These are phyloP conservation scores for Protodeltote pygarga DNA, from an alignment of 2,888 invertebrate genomes.

Conservation along the genomic window DNA sequence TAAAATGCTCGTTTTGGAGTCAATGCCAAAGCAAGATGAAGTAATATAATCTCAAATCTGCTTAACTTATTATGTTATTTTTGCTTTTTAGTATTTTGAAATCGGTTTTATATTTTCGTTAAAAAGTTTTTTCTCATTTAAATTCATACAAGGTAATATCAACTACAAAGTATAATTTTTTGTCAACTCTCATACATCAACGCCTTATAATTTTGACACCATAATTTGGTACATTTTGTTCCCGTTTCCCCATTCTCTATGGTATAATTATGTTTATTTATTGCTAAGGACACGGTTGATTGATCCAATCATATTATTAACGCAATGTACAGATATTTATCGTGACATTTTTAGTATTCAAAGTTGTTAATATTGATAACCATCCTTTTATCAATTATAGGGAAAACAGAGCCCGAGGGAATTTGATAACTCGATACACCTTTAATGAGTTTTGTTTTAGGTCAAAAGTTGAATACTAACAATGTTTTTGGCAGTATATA, in stretches of 20 bases:
- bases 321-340: conserved; percentile 22
- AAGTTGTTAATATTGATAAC: conserved; percentile 11
- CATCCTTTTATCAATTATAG: conserved; percentile 10
- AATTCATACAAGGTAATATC: no score
- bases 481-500: neutral
- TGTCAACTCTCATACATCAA: neutral
- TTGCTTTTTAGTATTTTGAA: no score
- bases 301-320: conserved; percentile 27
- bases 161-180: no score
- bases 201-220: conserved; percentile 1
- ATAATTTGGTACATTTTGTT: conserved; percentile 23
- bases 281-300: conserved; percentile 13
- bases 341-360: conserved; percentile 11
- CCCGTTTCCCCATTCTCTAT: conserved; percentile 1
- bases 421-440: conserved; percentile 1
- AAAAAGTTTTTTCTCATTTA: no score
- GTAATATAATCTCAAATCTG: no score
- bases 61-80: no score
- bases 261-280: conserved; percentile 35
- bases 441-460: conserved; percentile 10
- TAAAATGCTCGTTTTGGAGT: no score
- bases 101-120: no score
- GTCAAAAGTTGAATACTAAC: conserved; percentile 1
- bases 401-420: conserved; percentile 9
- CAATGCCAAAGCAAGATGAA: no score